Conservation (phyloP, 2,888 invertebrate species). For the Crematogaster levior region DNA sequence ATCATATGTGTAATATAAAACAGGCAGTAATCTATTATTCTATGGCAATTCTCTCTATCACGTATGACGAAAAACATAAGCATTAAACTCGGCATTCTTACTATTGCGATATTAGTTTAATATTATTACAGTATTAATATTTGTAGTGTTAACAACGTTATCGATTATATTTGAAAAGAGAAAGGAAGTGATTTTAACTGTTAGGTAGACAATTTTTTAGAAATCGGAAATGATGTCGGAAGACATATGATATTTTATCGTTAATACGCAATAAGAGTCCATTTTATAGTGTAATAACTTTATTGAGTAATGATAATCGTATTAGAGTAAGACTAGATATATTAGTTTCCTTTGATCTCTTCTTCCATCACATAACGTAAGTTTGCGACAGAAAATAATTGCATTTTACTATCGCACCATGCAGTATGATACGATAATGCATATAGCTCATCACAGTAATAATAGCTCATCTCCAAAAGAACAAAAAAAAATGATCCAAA, state of each 20-base stretch:
- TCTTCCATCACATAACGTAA: conserved; percentile 29
- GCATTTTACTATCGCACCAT: conserved; percentile 34
- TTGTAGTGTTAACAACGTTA: conserved; percentile 7
- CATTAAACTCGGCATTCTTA: conserved; percentile 13
- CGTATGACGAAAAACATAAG: conserved; percentile 7
- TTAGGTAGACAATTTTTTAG: conserved; percentile 17
- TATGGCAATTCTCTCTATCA: conserved; percentile 26
- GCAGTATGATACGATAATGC: conserved; percentile 14
- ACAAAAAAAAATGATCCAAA: conserved; percentile 52
- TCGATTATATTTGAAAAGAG: conserved; percentile 27
- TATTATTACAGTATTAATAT: conserved; percentile 44
- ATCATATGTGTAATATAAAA: conserved; percentile 9
- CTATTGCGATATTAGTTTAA: conserved; percentile 31
- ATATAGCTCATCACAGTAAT: conserved; percentile 57
- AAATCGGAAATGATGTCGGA: background rate
- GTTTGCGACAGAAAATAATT: conserved; percentile 23
- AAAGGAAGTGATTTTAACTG: conserved; percentile 6
- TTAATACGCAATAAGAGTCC: conserved; percentile 21
- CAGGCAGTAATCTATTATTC: conserved; percentile 34
- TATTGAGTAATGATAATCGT: conserved; percentile 29
- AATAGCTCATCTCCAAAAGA: conserved; percentile 53
- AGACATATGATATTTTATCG: conserved; percentile 15
- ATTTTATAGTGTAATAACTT: conserved; percentile 42
- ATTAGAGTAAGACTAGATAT: conserved; percentile 8
- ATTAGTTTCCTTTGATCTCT: conserved; percentile 36